These are phyloP conservation scores for Oriolus oriolus DNA, from an alignment of 2,113 vertebrate genomes.

Conservation along the genomic window DNA sequence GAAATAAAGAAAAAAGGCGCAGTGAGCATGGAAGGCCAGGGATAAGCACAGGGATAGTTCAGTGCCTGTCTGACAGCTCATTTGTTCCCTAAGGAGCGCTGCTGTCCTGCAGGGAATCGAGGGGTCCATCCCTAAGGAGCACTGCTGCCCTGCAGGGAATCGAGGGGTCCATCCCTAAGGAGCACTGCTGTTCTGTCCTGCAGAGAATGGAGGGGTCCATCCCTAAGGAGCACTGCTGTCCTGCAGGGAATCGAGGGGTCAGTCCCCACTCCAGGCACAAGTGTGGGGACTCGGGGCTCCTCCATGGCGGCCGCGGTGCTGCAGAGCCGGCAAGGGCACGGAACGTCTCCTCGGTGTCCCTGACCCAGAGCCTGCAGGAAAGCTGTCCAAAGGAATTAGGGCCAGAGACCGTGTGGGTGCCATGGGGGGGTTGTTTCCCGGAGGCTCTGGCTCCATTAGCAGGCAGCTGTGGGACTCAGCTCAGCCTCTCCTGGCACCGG, in stretches of 20 bases:
- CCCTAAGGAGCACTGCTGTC: background rate
- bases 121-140: background rate
- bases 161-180: fast-evolving
- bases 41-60: too few relatives aligned
- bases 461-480: background rate
- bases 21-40: background rate
- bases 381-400: constrained; percentile 5
- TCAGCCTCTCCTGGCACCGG: background rate
- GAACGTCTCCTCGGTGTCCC: fast-evolving
- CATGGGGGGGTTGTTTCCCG: background rate
- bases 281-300: fast-evolving
- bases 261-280: background rate
- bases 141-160: background rate
- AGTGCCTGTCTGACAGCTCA: background rate
- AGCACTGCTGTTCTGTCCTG: background rate
- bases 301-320: fast-evolving
- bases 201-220: background rate
- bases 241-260: background rate
- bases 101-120: fast-evolving
- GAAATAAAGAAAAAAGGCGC: background rate
- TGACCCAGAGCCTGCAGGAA: background rate
- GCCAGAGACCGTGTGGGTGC: fast-evolving
- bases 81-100: background rate
- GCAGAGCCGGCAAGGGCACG: background rate
- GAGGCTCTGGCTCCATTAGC: background rate